A percentile compares a stretch with the other conserved stretches of the same genome.
These are phyloP conservation scores for Illadopsis cleaveri DNA, from an alignment of 2,113 vertebrate species.

Conservation along the genomic window DNA sequence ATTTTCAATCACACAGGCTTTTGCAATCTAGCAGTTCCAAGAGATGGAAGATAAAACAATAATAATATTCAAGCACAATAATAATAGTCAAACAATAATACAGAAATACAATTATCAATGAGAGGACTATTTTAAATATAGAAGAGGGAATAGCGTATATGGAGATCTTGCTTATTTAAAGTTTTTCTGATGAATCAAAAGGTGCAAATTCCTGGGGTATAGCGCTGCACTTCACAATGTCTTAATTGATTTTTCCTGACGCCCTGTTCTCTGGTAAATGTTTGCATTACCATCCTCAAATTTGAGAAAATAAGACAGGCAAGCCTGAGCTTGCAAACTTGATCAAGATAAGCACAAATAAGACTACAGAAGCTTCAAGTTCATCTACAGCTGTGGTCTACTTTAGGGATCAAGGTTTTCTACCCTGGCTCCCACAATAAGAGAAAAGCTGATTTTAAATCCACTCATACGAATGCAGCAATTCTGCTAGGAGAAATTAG, in stretches of 20 bases:
- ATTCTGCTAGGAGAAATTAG: background rate
- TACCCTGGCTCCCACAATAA: background rate
- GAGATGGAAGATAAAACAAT: background rate
- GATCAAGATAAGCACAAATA: background rate
- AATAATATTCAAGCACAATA: background rate
- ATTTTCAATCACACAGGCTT: background rate
- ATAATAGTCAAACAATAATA: accelerated
- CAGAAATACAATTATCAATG: background rate
- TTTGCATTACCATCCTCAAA: background rate
- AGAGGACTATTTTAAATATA: background rate
- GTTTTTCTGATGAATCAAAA: background rate
- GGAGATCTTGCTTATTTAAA: background rate
- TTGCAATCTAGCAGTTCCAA: background rate
- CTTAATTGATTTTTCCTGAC: background rate
- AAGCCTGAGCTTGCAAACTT: background rate
- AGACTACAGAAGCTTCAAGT: background rate
- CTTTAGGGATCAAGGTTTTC: background rate
- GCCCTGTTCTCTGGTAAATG: background rate
- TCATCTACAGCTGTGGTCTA: background rate
- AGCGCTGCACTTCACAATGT: background rate
- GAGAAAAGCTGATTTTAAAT: background rate
- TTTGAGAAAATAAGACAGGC: background rate
- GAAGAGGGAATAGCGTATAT: background rate
- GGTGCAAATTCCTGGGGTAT: background rate
- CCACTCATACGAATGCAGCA: background rate